A percentile compares a stretch with the other conserved stretches of the same genome.
These are phyloP conservation scores for Dynastes hyllus DNA, from an alignment of 2,888 invertebrate genomes.

Conservation along the genomic window DNA sequence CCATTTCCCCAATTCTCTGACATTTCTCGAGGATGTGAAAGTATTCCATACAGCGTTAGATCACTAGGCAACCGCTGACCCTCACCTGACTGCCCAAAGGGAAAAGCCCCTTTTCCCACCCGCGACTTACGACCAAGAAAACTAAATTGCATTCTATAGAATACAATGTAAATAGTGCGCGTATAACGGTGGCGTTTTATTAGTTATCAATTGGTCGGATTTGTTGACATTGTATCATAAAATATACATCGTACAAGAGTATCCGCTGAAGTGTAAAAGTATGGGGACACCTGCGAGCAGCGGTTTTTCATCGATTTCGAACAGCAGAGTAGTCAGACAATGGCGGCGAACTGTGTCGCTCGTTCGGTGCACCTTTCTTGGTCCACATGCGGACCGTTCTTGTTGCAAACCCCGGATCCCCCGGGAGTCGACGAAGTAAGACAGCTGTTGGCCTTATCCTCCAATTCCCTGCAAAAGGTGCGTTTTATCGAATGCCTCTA, in stretches of 20 bases:
- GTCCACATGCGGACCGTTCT: conserved; percentile 53
- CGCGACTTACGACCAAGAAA: neutral
- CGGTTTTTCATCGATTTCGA: conserved; percentile 55
- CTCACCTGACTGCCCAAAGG: no score
- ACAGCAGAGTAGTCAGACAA: conserved; percentile 57
- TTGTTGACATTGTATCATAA: neutral
- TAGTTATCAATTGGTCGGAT: conserved; percentile 19
- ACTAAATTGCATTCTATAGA: no score
- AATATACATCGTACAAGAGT: conserved; percentile 6
- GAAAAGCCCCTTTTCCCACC: no score
- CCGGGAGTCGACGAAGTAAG: conserved; percentile 74
- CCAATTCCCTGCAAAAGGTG: conserved; percentile 64
- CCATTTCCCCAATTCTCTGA: no score
- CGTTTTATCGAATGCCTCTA: conserved; percentile 37
- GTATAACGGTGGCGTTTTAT: conserved; percentile 12
- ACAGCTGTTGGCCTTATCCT: conserved; percentile 69
- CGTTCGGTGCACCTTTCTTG: conserved; percentile 59
- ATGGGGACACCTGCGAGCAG: no score
- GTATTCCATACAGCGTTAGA: no score
- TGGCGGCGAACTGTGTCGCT: conserved; percentile 65
- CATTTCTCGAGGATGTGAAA: no score
- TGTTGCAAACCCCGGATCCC: conserved; percentile 54
- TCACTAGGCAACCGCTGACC: conserved; percentile 13
- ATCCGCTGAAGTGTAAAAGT: conserved; percentile 34
- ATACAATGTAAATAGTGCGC: neutral